These are phyloP conservation scores for Vulpes vulpes DNA, from an alignment of 2,113 vertebrate genomes.

Conservation along the genomic window DNA sequence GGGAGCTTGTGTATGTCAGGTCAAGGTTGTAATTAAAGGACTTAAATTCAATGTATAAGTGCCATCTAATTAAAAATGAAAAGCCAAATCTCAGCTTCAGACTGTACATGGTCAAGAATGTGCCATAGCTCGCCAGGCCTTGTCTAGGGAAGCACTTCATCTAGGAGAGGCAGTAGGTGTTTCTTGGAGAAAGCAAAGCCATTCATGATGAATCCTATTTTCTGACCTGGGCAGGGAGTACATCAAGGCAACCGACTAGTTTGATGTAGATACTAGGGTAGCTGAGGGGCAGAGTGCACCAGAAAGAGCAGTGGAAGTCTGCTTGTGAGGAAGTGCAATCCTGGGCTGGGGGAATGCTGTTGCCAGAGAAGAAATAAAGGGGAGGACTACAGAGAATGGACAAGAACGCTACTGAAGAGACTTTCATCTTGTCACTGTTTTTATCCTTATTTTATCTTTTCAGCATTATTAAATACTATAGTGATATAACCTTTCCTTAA, in stretches of 20 bases:
- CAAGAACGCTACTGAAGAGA: background rate
- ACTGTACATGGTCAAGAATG: background rate
- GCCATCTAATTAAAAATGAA: background rate
- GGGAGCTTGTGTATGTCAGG: background rate
- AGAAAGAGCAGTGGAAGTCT: background rate
- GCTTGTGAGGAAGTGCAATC: background rate
- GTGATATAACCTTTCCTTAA: background rate
- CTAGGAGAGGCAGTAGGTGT: background rate
- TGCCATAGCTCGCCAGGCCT: background rate
- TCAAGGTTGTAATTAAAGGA: background rate
- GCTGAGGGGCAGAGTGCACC: slow-evolving; percentile 91
- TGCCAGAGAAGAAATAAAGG: background rate
- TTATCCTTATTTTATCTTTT: background rate
- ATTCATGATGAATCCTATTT: background rate
- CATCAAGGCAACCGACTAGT: slow-evolving; percentile 88
- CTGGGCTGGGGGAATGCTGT: background rate
- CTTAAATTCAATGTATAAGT: background rate
- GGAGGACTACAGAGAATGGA: background rate
- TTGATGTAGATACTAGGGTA: slow-evolving; percentile 90
- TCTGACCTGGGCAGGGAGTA: background rate
- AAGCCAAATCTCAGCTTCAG: background rate
- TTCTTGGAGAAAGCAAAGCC: background rate
- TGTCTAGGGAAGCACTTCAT: background rate
- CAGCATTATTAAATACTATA: background rate
- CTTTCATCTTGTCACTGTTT: background rate